Base-by-base conservation (phyloP, 2,888 invertebrate genomes). In the Plagodis pulveraria region DNA sequence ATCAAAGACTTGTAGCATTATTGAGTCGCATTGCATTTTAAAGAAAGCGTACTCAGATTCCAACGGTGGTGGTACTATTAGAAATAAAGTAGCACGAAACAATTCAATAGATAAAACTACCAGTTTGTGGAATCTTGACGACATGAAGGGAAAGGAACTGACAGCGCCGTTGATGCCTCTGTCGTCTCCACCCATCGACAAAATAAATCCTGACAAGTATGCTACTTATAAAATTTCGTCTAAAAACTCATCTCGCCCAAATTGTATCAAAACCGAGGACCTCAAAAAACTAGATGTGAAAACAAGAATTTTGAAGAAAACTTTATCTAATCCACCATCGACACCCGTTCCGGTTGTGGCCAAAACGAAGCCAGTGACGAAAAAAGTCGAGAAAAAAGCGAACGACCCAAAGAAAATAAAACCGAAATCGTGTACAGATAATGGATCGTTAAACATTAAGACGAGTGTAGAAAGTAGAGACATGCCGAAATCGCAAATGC, bases 1-100 rank as follows among this genome's bases (percentile, higher is more conserved):
- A 79, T 95, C 96, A 0, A 95, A 95, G 77, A 96, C 95, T 69
- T 95, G 95, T 79, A 95, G 95, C 74, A 95, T 95, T 60, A 95
- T 95, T 54, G 95, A 95, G 81, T 95, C 95, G 0, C 93, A 95
- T 62, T 95, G 95, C 77, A 94, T 95, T 69, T 81, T 95, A 51
- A 94, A 95, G 77, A 95, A 94, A 77, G 84, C 91, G 8, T 88
- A 89, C 71, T 94, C 94, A 5, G 89, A 91, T 71, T 87, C 93
- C 0, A 80, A 89, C 60, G 81, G 81, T 67, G 80, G 84, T 62
- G 77, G 71, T 64, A 85, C 81, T 72, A 67, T 76, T 50, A 78
- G 86, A 56, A 87, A 81, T 70, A 88, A 85, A 81, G 87, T 91
- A 55, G 73, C 83, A 60, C 84, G 89, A 58, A 91, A 89, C 65